phyloP scores from a whole-genome alignment of 2,888 invertebrate genomes.

The Lymantria dispar region DNA sequence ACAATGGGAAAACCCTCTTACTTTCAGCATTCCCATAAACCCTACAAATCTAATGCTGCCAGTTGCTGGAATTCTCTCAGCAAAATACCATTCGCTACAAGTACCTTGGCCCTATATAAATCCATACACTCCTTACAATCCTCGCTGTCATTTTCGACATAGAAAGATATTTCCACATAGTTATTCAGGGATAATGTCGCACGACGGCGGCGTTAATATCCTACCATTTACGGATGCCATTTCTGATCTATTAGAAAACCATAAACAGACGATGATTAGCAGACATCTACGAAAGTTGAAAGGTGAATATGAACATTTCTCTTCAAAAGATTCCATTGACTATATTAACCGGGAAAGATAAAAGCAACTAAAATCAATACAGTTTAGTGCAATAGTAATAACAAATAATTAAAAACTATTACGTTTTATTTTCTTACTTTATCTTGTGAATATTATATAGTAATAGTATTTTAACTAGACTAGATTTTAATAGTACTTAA shows the following conservation, averaged over 20 bases:
- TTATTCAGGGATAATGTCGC: slow-evolving; percentile 54
- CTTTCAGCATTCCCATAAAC: slow-evolving; percentile 37
- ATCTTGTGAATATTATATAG: no score
- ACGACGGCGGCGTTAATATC: slow-evolving; percentile 65
- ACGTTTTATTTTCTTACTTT: no score
- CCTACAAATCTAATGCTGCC: slow-evolving; percentile 38
- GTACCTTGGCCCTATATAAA: slow-evolving; percentile 6
- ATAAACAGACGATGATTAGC: slow-evolving; percentile 55
- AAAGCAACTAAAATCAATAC: no score
- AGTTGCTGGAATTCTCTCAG: slow-evolving; percentile 16
- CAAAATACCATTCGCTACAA: neutral
- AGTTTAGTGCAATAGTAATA: no score
- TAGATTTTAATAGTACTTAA: no score
- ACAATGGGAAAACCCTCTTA: slow-evolving; percentile 20
- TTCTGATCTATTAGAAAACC: slow-evolving; percentile 58
- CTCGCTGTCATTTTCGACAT: slow-evolving; percentile 3
- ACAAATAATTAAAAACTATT: no score
- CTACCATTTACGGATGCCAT: slow-evolving; percentile 69
- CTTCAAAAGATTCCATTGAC: no score
- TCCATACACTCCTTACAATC: neutral
- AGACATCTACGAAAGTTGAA: slow-evolving; percentile 40
- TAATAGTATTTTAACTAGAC: neutral
- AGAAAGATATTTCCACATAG: slow-evolving; percentile 57
- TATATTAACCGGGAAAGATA: no score
- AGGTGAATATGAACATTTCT: slow-evolving; percentile 3